Base-by-base conservation (phyloP, 2,113 vertebrate genomes). In the Oryzias celebensis region DNA sequence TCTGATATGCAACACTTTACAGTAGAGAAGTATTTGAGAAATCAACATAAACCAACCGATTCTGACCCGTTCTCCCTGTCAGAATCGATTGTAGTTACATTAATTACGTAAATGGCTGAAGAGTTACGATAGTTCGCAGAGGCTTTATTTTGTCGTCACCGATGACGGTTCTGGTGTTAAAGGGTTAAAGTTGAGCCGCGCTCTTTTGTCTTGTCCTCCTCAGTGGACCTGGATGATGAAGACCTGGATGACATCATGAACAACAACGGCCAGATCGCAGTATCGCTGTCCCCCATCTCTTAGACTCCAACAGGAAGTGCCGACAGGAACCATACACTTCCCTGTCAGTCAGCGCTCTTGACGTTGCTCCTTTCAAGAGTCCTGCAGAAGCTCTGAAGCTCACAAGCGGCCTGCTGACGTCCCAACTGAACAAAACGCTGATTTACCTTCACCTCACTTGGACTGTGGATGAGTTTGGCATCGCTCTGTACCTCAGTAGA, bases 181-280 rank as follows among this genome's bases (percentile, higher is more conserved):
- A 36, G 36, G 36, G 36, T 36, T 36, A 12, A 36, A 36, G 36
- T 20, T n/a, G 15, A 18, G 16, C 4, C 22, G 4, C n/a, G 1
- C 4, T 14, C 36, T 5, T 23, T 17, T 71, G 10, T 14, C 62
- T 13, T 52, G 48, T 50, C 48, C 61, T 57, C 60, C 58, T 15
- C 78, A 93, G 92, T 93, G 81, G 91, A 91, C 50, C 66, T 93
- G 66, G 91, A 90, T 0, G 92, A 93, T 7, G 90, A 92, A 79
- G 90, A 91, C 56, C 50, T 92, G 82, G 92, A 92, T 22, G 90
- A 92, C 75, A 87, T 92, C 71, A 91, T 92, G 88, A 93, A 92
- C 86, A 92, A 91, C 82, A 92, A 92, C 15, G 77, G 90, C 26
- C 90, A 86, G 73, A 92, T 90, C 77, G 88, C 91, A 2, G 82